These are phyloP conservation scores for Vidua macroura DNA, from an alignment of 2,113 vertebrate genomes.

Conservation along the genomic window DNA sequence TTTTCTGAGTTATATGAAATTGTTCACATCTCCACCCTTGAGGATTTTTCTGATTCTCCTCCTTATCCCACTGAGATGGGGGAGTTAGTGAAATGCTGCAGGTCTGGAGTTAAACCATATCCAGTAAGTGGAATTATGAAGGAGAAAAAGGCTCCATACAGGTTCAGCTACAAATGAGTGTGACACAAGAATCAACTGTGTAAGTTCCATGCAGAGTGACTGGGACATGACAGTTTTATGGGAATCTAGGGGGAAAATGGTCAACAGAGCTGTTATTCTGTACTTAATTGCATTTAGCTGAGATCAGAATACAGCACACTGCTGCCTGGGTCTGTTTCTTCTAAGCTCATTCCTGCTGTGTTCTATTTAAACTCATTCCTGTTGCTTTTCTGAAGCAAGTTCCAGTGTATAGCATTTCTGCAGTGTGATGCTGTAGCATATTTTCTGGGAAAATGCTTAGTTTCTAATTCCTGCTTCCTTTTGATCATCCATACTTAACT, in stretches of 20 bases:
- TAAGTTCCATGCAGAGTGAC: not conserved
- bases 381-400: not conserved
- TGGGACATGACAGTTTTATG: not conserved
- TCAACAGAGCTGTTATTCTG: not conserved
- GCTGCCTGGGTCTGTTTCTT: not conserved
- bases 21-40: not conserved
- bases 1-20: not conserved
- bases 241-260: not conserved
- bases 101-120: not conserved
- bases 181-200: not conserved
- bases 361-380: not conserved
- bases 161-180: accelerated
- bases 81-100: not conserved
- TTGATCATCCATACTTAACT: not conserved
- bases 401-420: not conserved
- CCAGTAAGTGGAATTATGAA: not conserved
- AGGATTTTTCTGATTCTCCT: not conserved
- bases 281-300: not conserved
- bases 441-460: not conserved
- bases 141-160: not conserved
- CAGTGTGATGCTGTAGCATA: not conserved
- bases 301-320: not conserved
- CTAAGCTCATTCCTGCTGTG: not conserved
- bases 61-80: not conserved
- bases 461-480: not conserved